Evolutionary conservation across 2,888 invertebrate genomes (phyloP).

Genomic region (Caenorhabditis sp.): DNA sequence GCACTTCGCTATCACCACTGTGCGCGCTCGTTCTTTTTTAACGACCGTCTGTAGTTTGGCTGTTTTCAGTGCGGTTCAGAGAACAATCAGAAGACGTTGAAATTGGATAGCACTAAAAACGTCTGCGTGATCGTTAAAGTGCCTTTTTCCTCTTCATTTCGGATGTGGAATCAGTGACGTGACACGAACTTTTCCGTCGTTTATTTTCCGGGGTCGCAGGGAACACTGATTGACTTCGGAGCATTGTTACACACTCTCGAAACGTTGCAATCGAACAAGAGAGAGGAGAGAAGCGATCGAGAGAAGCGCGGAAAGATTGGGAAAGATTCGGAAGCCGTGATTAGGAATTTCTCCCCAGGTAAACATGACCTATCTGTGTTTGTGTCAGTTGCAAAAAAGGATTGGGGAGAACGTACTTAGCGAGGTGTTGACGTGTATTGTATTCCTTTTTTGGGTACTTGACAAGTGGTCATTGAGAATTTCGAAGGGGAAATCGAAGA

Average conservation of each 20-base stretch:
- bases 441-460: constrained; percentile 20
- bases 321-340: not conserved
- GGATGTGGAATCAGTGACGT: not conserved
- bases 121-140: constrained; percentile 40
- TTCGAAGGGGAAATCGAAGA: not conserved
- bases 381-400: not conserved
- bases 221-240: constrained; percentile 45
- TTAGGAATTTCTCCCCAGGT: not conserved
- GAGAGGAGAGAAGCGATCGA: constrained; percentile 4
- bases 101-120: constrained; percentile 43
- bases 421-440: not conserved
- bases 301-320: constrained; percentile 4
- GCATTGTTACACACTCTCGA: constrained; percentile 38
- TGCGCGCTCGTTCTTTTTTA: no score
- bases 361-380: not conserved
- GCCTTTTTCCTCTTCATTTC: constrained; percentile 3
- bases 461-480: constrained; percentile 45
- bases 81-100: constrained; percentile 45
- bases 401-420: not conserved
- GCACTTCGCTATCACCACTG: no score
- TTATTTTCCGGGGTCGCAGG: constrained; percentile 4
- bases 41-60: not conserved
- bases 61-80: constrained; percentile 26
- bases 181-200: constrained; percentile 14
- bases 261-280: constrained; percentile 23